Evolutionary conservation across 2,113 vertebrate genomes (phyloP).

Genomic region (Ammodytes marinus): DNA sequence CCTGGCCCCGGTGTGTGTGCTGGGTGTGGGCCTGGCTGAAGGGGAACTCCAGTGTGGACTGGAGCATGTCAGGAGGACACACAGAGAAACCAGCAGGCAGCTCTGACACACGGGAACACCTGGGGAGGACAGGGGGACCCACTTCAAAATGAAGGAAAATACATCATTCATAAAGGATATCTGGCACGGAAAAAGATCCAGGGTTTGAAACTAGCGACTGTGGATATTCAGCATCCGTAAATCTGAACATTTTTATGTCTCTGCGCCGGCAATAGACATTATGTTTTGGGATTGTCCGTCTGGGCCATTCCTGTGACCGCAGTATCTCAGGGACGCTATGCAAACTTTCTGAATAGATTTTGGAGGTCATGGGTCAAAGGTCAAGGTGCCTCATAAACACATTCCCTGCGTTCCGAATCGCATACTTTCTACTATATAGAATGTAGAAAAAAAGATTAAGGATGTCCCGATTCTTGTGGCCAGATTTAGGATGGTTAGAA

Average conservation of each 20-base stretch:
- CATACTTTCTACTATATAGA: too few species aligned
- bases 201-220: not conserved
- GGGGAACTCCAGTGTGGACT: conserved; percentile 88
- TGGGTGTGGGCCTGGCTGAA: conserved; percentile 87
- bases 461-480: too few species aligned
- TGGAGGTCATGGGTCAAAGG: too few species aligned
- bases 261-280: too few species aligned
- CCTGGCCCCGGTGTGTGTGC: conserved; percentile 66
- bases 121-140: conserved; percentile 55
- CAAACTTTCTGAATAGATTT: too few species aligned
- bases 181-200: not conserved
- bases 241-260: not conserved
- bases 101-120: conserved; percentile 83
- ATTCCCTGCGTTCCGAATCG: too few species aligned
- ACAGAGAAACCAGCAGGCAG: conserved; percentile 88
- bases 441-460: too few species aligned
- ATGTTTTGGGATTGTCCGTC: too few species aligned
- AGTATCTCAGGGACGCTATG: too few species aligned
- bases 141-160: not conserved
- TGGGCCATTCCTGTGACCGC: too few species aligned
- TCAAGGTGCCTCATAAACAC: too few species aligned
- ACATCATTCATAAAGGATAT: not conserved
- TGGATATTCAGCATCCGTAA: not conserved
- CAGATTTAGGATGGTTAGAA: too few species aligned
- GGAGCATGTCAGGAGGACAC: conserved; percentile 82